Evolutionary conservation across 2,888 invertebrate genomes (phyloP).

Genomic region (Pheosia tremula): DNA sequence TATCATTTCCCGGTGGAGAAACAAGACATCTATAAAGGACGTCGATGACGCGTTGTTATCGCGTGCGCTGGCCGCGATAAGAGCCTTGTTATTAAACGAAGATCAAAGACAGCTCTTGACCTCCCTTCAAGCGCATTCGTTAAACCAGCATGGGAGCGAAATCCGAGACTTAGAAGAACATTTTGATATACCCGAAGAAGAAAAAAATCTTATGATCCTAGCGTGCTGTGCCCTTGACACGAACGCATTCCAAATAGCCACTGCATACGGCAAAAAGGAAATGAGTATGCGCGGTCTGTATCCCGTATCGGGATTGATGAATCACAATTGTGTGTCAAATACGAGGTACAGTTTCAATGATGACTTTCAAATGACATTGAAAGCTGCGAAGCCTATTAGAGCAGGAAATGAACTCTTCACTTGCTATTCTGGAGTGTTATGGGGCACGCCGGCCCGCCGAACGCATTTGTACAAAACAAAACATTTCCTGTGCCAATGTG

Average conservation of each 20-base stretch:
- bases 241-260: constrained; percentile 87
- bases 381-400: constrained; percentile 84
- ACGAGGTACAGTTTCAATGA: constrained; percentile 86
- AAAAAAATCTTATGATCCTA: constrained; percentile 83
- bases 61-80: constrained; percentile 67
- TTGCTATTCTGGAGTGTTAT: constrained; percentile 86
- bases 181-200: constrained; percentile 80
- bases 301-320: constrained; percentile 87
- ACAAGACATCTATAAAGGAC: constrained; percentile 73
- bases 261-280: constrained; percentile 70
- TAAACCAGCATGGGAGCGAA: constrained; percentile 84
- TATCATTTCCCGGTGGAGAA: constrained; percentile 84
- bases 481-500: constrained; percentile 87
- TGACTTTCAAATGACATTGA: constrained; percentile 84
- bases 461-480: constrained; percentile 87
- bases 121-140: constrained; percentile 80
- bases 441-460: constrained; percentile 87
- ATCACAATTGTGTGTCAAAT: constrained; percentile 89
- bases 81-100: constrained; percentile 67
- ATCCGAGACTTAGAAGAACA: constrained; percentile 79
- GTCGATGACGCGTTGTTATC: constrained; percentile 65
- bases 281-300: constrained; percentile 86
- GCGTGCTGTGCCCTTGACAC: constrained; percentile 87
- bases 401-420: constrained; percentile 87
- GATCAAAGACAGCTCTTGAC: constrained; percentile 80